Base-by-base conservation (phyloP, 1,140 invertebrate species). In the Luehdorfia chinensis region DNA sequence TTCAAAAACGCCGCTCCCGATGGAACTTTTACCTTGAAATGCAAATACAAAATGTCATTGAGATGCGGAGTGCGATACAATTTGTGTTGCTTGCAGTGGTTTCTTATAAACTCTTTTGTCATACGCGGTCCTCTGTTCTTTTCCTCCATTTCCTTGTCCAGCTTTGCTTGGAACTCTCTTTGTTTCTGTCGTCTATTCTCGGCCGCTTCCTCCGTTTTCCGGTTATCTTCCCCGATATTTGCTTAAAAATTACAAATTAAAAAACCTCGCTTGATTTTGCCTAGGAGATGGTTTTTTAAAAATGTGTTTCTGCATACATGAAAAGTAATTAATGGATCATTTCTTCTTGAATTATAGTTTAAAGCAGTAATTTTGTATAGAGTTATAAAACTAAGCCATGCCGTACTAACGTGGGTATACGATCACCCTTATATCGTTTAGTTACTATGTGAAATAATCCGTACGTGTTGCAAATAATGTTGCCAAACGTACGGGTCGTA, bases 31-130 rank as follows among this genome's bases (percentile, higher is more conserved):
- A 95, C 95, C 94, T 95, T 98, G 92, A 89, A 93, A 88, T 98
- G 97, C 12, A 99, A 89, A 85, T 98, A 98, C 0, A 99, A 86
- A 6, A 97, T 95, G 87, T 98, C 96, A 85, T 99, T 99, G 4
- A 98, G 81, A 58, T 92, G 83, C 0, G 97, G 97, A 0, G 96
- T 97, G 47, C 90, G 87, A 71, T 98, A 98, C 0, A 98, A 78
- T 59, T 95, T 95, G 32, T 95, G 87, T 56, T 96, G 91, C 71
- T 93, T 96, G 84, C 97, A 98, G 47, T 95, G 91, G 46, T 96
- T 90, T 47, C 83, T 90, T 8, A 98, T 87, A 28, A 89, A 89
- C 47, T 92, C 89, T 63, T 94, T 92, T 0, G 94, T 95, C 90
- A 96, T 95, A 50, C 93, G 90, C 12, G 68, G 87, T 0, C 73